phyloP scores from a whole-genome alignment of 2,113 vertebrate species.

The Pelobates fuscus region DNA sequence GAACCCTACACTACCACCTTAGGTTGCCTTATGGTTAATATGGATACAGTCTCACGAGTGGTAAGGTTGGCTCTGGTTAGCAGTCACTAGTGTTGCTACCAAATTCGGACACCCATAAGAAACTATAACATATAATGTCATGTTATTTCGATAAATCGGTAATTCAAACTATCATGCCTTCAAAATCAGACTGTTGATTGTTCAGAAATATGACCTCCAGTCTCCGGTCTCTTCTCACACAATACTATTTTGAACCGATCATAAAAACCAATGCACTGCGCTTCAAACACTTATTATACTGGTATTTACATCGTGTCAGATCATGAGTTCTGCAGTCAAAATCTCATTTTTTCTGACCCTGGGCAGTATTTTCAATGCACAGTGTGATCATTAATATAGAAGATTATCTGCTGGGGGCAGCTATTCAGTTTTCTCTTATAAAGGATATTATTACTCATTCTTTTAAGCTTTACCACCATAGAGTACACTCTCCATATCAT shows the following conservation, averaged over 20 bases:
- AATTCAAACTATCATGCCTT: too few relatives aligned
- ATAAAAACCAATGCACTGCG: not conserved
- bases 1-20: too few relatives aligned
- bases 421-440: conserved; percentile 1
- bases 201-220: not conserved
- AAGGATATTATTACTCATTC: not conserved
- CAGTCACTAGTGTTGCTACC: too few relatives aligned
- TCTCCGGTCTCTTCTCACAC: not conserved
- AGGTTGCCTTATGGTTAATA: too few relatives aligned
- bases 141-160: too few relatives aligned
- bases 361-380: not conserved
- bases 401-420: conserved; percentile 10
- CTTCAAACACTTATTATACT: conserved; percentile 15
- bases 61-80: too few relatives aligned
- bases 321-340: conserved; percentile 17
- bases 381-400: conserved; percentile 22
- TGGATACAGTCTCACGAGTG: too few relatives aligned
- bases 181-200: too few relatives aligned
- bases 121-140: too few relatives aligned
- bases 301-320: conserved; percentile 8
- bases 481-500: conserved; percentile 1
- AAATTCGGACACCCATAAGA: too few relatives aligned
- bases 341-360: not conserved
- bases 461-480: not conserved
- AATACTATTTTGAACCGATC: not conserved